A percentile compares a stretch with the other conserved stretches of the same genome.
Conservation (phyloP, 92 coral and sea anemone genomes). For the Virgularia gustaviana region DNA sequence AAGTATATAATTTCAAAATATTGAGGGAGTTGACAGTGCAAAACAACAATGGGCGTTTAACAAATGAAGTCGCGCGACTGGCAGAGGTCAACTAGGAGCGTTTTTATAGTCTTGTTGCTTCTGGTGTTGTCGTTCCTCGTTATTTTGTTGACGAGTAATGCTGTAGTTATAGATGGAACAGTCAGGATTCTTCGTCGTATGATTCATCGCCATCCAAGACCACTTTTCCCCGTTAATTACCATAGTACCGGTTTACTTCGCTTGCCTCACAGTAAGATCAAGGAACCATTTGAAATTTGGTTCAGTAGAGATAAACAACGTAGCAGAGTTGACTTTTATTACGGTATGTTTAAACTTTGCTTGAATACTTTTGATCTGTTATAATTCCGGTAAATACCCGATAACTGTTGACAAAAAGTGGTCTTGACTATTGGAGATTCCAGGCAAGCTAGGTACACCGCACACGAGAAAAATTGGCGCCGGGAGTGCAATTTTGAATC, state of each 20-base stretch:
- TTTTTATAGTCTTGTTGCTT: neutral
- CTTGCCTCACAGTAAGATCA: conserved; percentile 82
- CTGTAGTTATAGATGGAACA: neutral
- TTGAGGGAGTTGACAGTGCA: no score
- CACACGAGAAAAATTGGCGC: no score
- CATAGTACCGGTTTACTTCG: conserved; percentile 79
- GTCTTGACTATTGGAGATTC: no score
- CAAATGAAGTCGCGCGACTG: no score
- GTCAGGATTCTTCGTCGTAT: conserved; percentile 24
- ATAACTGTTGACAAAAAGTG: no score
- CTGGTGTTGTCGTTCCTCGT: neutral
- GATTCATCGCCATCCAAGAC: conserved; percentile 30
- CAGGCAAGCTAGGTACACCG: no score
- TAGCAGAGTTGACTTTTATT: conserved; percentile 89
- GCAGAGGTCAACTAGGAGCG: no score
- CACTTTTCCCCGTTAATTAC: conserved; percentile 63
- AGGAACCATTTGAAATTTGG: conserved; percentile 96
- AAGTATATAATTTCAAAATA: no score
- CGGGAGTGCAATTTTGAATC: no score
- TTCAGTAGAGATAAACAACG: conserved; percentile 65
- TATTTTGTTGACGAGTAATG: neutral
- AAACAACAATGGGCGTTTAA: no score
- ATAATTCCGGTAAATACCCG: no score
- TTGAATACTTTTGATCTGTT: no score
- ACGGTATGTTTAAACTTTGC: conserved; percentile 62